Evolutionary conservation across 1,140 invertebrate genomes (phyloP).

Genomic region (Ips nitidus): DNA sequence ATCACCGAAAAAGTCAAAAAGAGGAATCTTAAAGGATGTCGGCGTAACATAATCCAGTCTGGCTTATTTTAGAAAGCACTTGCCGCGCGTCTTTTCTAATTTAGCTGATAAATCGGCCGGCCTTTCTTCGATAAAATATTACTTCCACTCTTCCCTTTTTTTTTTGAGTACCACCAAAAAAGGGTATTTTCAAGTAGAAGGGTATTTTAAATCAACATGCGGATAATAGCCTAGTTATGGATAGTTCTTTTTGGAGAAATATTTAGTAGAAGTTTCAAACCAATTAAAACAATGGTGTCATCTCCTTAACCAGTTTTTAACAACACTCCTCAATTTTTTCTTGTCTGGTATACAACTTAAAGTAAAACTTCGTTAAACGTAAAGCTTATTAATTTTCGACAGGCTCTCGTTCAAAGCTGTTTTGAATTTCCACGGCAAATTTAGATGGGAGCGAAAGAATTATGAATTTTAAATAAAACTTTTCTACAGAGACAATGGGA

Average conservation of each 20-base stretch:
- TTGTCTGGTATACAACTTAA: constrained; percentile 18
- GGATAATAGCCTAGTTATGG: too few relatives aligned
- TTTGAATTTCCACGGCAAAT: constrained; percentile 18
- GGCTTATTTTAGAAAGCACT: constrained; percentile 30
- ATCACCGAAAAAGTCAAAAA: constrained; percentile 20
- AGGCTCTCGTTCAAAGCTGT: constrained; percentile 22
- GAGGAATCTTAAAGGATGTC: constrained; percentile 22
- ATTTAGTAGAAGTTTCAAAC: too few relatives aligned
- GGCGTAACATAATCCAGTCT: constrained; percentile 29
- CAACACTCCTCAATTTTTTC: background rate
- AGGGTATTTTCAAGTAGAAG: too few relatives aligned
- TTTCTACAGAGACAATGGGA: constrained; percentile 10
- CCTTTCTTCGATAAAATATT: constrained; percentile 5
- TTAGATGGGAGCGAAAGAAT: constrained; percentile 22
- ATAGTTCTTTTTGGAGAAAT: too few relatives aligned
- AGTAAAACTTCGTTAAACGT: constrained; percentile 16
- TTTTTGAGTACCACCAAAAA: too few relatives aligned
- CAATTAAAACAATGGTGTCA: too few relatives aligned
- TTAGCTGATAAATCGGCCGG: constrained; percentile 21
- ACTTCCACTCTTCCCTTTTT: background rate
- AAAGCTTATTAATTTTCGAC: constrained; percentile 25
- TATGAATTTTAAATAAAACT: constrained; percentile 28
- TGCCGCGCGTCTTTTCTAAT: constrained; percentile 26
- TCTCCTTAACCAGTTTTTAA: too few relatives aligned
- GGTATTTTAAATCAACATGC: too few relatives aligned